phyloP scores from a whole-genome alignment of 2,113 vertebrate genomes.

The Tylochromis polylepis region DNA sequence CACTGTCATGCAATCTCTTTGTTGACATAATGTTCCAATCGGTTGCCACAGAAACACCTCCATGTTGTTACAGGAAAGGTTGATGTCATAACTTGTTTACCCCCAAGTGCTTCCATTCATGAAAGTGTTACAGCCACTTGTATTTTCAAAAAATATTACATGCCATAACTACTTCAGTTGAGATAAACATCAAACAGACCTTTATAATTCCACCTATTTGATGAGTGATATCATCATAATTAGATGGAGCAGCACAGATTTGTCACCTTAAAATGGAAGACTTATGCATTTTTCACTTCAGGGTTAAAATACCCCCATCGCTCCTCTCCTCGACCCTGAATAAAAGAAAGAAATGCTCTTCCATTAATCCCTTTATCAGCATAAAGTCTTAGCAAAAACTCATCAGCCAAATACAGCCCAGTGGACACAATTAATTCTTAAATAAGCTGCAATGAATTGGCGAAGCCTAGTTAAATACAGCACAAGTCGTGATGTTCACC shows the following conservation, averaged over 20 bases:
- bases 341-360: not conserved
- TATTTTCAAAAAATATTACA: not conserved
- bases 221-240: slow-evolving; percentile 10
- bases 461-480: not conserved
- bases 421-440: not conserved
- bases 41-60: not conserved
- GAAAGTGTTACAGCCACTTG: not conserved
- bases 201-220: not conserved
- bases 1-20: not conserved
- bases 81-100: slow-evolving; percentile 11
- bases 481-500: not conserved
- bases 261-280: not conserved
- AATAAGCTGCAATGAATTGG: not conserved
- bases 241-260: not conserved
- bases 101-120: not conserved
- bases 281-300: not conserved
- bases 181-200: not conserved
- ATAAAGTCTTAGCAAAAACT: not conserved
- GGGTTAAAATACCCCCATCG: not conserved
- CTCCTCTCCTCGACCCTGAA: not conserved
- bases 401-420: slow-evolving; percentile 3
- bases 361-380: slow-evolving; percentile 32
- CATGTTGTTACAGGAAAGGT: not conserved
- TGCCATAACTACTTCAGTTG: not conserved
- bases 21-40: slow-evolving; percentile 21